Percentiles rank a stretch among this genome's conserved stretches.
Conservation (phyloP, 1,140 invertebrate species). For the Melitaea cinxia region DNA sequence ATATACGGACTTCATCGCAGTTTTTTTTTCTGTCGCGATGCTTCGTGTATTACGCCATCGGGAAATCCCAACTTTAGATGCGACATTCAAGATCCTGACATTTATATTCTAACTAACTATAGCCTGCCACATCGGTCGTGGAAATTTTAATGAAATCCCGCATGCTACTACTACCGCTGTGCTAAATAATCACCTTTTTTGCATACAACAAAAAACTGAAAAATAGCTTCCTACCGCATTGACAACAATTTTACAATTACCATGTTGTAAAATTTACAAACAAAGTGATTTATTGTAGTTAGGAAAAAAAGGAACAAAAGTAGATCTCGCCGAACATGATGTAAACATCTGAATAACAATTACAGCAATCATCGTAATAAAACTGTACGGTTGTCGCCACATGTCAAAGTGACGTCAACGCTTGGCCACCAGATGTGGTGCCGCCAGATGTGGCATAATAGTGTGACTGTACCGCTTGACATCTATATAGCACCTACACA, state of each 20-base stretch:
- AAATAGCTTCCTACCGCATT: too few species aligned
- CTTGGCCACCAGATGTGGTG: constrained; percentile 51
- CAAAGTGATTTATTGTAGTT: too few species aligned
- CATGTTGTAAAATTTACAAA: too few species aligned
- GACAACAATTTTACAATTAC: too few species aligned
- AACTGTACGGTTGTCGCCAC: constrained; percentile 46
- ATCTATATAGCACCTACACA: constrained; percentile 46
- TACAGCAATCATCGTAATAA: constrained; percentile 43
- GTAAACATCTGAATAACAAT: constrained; percentile 21
- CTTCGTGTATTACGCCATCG: constrained; percentile 43
- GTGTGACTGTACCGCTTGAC: constrained; percentile 52
- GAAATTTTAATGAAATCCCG: too few species aligned
- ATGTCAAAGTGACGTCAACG: constrained; percentile 54
- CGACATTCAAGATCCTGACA: constrained; percentile 38
- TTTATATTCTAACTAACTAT: constrained; percentile 15
- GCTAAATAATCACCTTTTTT: too few species aligned
- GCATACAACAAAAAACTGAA: too few species aligned
- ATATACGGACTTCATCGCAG: constrained; percentile 9
- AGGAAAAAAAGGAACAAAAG: too few species aligned
- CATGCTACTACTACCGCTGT: too few species aligned
- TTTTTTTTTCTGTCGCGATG: constrained; percentile 37
- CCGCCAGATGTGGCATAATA: constrained; percentile 50
- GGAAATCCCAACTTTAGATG: constrained; percentile 46
- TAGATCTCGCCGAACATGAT: constrained; percentile 7
- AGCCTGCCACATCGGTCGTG: too few species aligned